Evolutionary conservation across 2,888 invertebrate genomes (phyloP).

Genomic region (Lapara coniferarum): DNA sequence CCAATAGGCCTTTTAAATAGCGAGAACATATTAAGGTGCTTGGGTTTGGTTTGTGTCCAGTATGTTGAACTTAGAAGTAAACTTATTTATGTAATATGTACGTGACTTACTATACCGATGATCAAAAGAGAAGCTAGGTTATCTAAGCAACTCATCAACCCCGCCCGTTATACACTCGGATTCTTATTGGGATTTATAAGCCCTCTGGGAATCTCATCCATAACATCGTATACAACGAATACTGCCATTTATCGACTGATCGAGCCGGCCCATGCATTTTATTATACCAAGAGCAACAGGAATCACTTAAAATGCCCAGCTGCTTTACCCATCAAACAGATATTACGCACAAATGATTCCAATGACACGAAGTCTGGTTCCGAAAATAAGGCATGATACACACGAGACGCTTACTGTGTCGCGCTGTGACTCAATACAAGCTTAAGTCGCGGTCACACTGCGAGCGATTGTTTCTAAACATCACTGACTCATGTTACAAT

Average conservation of each 20-base stretch:
- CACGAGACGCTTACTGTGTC: conserved; percentile 31
- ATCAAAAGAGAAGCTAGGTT: no score
- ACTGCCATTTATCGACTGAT: no score
- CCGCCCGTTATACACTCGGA: background rate
- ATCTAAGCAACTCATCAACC: no score
- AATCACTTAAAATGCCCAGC: background rate
- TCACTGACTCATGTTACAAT: conserved; percentile 22
- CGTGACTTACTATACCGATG: no score
- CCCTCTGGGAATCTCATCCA: no score
- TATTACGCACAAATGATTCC: conserved; percentile 11
- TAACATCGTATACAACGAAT: no score
- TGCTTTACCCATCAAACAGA: background rate
- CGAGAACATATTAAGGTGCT: no score
- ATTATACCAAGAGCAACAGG: background rate
- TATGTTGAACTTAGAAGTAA: no score
- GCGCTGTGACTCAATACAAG: conserved; percentile 38
- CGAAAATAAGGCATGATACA: conserved; percentile 38
- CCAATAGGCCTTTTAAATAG: no score
- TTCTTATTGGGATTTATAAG: background rate
- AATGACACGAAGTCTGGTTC: conserved; percentile 18
- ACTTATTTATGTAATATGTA: no score
- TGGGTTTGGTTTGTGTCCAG: no score
- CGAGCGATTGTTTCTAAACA: conserved; percentile 31
- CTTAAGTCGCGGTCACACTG: conserved; percentile 31
- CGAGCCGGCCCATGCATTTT: no score